Percentiles rank a stretch among this genome's conserved stretches.
These are phyloP conservation scores for Salvelinus alpinus DNA, from an alignment of 2,113 vertebrate species.

Conservation along the genomic window DNA sequence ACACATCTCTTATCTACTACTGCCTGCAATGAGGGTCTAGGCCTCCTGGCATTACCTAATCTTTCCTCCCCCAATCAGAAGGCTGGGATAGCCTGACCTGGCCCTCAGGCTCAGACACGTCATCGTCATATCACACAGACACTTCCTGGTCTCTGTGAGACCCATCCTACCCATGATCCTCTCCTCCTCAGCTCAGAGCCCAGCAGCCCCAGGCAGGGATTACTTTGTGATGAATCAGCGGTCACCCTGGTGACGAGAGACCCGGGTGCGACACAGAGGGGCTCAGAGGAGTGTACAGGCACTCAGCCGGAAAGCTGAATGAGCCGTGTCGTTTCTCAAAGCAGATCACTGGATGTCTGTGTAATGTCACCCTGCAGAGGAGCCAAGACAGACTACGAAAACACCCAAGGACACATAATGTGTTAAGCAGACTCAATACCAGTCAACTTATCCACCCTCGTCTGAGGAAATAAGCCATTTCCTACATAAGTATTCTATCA, in stretches of 20 bases:
- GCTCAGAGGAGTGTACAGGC: conserved; percentile 21
- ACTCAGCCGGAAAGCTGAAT: conserved; percentile 12
- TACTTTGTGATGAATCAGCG: conserved; percentile 54
- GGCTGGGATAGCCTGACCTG: neutral
- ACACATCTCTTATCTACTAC: conserved; percentile 41
- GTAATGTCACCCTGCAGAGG: neutral
- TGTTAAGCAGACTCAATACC: conserved; percentile 44
- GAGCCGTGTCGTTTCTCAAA: neutral
- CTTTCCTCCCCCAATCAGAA: neutral
- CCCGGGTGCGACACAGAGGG: conserved; percentile 18
- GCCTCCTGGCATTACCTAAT: conserved; percentile 45
- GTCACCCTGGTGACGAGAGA: conserved; percentile 32
- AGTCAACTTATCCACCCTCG: conserved; percentile 28
- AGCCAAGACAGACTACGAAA: neutral
- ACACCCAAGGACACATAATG: neutral
- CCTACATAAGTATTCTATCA: conserved; percentile 30
- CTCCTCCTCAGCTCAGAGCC: conserved; percentile 27
- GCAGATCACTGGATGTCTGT: neutral
- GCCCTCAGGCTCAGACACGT: no score
- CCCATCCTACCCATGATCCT: conserved; percentile 36
- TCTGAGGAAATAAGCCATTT: conserved; percentile 43
- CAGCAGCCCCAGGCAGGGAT: conserved; percentile 44
- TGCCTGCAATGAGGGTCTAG: conserved; percentile 47
- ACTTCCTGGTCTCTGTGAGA: neutral
- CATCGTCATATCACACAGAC: conserved; percentile 44